A percentile compares a stretch with the other conserved stretches of the same genome.
Evolutionary conservation across 2,888 invertebrate genomes (phyloP).

Genomic region (Tipula lateralis): DNA sequence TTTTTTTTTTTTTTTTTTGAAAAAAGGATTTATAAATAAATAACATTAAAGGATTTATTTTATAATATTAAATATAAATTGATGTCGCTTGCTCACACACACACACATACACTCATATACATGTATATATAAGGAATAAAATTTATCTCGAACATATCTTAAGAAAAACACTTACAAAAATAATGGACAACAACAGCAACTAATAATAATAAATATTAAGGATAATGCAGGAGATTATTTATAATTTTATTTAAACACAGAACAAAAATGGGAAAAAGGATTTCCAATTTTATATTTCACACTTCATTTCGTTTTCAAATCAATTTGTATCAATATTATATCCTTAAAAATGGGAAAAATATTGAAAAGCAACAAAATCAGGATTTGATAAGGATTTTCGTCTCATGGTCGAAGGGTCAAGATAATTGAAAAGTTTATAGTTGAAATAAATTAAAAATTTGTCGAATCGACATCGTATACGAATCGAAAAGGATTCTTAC

Average conservation of each 20-base stretch:
- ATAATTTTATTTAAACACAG: not conserved
- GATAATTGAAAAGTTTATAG: not conserved
- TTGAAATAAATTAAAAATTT: not conserved
- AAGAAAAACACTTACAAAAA: not conserved
- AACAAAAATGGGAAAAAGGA: not conserved
- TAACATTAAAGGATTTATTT: conserved; percentile 4
- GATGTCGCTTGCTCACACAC: not conserved
- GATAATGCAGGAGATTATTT: not conserved
- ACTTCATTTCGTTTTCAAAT: not conserved
- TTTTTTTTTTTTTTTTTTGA: too few relatives aligned
- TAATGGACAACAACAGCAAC: not conserved
- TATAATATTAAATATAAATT: not conserved
- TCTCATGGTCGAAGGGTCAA: not conserved
- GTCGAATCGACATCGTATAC: too few relatives aligned
- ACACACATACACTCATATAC: not conserved
- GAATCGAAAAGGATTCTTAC: too few relatives aligned
- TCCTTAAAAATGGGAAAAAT: too few relatives aligned
- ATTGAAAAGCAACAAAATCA: not conserved
- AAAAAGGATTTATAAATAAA: not conserved
- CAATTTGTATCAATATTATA: not conserved
- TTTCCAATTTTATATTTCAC: not conserved
- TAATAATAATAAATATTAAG: not conserved
- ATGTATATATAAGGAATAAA: not conserved
- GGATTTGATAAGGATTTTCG: not conserved
- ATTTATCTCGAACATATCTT: not conserved